Conservation (phyloP, 2,113 vertebrate genomes). For the Datnioides undecimradiatus region DNA sequence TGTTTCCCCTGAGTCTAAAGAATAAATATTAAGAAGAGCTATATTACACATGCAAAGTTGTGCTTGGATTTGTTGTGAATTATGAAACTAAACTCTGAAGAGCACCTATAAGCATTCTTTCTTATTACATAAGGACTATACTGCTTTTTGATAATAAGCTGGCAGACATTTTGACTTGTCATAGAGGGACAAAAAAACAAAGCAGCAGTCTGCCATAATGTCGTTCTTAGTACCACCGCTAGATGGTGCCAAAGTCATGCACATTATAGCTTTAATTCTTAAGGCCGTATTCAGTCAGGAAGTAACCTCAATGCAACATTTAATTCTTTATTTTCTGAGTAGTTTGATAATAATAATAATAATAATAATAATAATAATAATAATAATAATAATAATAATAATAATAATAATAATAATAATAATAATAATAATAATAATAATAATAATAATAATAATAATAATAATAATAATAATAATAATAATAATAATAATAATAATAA, state of each 20-base stretch:
- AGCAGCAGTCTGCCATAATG: not conserved
- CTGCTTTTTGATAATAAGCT: not conserved
- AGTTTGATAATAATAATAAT: not conserved
- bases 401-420: too few species aligned
- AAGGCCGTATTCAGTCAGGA: not conserved
- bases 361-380: too few species aligned
- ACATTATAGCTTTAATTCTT: not conserved
- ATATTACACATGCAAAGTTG: slow-evolving; percentile 74
- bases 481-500: too few species aligned
- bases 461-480: too few species aligned
- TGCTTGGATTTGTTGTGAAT: slow-evolving; percentile 30
- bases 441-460: too few species aligned
- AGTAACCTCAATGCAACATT: not conserved
- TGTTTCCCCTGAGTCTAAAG: slow-evolving; percentile 88
- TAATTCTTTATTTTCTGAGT: not conserved
- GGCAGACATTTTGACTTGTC: not conserved
- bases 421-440: too few species aligned
- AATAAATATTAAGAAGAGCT: slow-evolving; percentile 96
- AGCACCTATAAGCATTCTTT: not conserved
- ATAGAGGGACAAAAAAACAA: not conserved
- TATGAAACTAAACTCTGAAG: not conserved
- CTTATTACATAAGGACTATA: not conserved
- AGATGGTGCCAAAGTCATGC: slow-evolving; percentile 1
- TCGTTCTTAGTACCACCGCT: not conserved
- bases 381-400: too few species aligned